These are phyloP conservation scores for Halictus ligatus DNA, from an alignment of 2,888 invertebrate species.

Conservation along the genomic window DNA sequence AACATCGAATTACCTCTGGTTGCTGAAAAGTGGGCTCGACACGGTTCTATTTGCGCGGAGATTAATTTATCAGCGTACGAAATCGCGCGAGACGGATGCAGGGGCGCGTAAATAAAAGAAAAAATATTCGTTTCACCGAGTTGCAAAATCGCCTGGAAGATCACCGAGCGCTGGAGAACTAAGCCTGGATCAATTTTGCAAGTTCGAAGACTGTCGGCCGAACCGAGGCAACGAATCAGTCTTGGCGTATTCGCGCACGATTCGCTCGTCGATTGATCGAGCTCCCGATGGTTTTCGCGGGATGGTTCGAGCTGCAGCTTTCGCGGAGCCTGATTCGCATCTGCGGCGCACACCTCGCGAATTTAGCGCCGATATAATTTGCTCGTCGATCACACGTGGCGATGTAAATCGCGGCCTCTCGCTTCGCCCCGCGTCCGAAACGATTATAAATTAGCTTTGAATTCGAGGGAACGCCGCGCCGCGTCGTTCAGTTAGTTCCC, in stretches of 20 bases:
- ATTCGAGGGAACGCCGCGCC: background rate
- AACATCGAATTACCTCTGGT: background rate
- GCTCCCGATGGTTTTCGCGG: background rate
- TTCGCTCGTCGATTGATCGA: background rate
- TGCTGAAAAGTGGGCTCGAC: background rate
- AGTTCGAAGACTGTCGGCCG: background rate
- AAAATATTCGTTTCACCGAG: background rate
- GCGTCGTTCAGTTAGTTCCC: background rate
- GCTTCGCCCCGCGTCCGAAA: background rate
- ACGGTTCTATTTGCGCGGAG: background rate
- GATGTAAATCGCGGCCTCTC: background rate
- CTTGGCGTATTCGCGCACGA: background rate
- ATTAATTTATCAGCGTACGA: background rate
- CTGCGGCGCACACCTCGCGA: background rate
- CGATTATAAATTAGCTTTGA: slow-evolving; percentile 9
- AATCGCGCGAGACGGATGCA: background rate
- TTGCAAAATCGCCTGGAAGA: background rate
- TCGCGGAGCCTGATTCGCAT: background rate
- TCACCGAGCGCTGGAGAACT: background rate
- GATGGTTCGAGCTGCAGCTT: background rate
- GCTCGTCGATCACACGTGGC: background rate
- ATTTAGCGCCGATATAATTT: background rate
- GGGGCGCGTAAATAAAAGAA: background rate
- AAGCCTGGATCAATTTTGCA: background rate
- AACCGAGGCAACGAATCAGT: background rate